These are phyloP conservation scores for Geotrupes spiniger DNA, from an alignment of 2,888 invertebrate genomes.

Conservation along the genomic window DNA sequence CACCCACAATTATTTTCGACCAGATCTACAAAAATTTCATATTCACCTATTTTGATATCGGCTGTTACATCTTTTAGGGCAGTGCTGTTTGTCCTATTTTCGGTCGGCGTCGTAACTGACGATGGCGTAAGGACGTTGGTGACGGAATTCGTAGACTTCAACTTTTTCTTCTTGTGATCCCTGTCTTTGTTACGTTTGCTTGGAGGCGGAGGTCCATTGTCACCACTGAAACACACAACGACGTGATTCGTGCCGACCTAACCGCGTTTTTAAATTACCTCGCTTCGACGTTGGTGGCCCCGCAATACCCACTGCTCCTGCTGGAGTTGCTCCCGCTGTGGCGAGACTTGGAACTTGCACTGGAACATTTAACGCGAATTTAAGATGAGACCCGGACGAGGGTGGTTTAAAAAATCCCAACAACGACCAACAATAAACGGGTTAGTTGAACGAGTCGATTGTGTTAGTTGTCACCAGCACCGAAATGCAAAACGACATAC, in stretches of 20 bases:
- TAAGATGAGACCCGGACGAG: no score
- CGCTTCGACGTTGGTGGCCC: slow-evolving; percentile 42
- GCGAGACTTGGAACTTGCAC: slow-evolving; percentile 76
- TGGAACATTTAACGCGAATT: slow-evolving; percentile 38
- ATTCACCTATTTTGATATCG: slow-evolving; percentile 26
- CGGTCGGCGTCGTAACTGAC: slow-evolving; percentile 22
- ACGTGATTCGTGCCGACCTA: not conserved
- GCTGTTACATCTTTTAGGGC: slow-evolving; percentile 14
- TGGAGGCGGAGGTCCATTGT: slow-evolving; percentile 49
- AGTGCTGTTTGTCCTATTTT: slow-evolving; percentile 20
- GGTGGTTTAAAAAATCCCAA: no score
- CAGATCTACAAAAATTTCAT: no score
- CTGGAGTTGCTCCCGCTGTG: slow-evolving; percentile 75
- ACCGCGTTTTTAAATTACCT: slow-evolving; percentile 12
- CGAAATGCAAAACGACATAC: no score
- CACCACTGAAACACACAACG: slow-evolving; percentile 41
- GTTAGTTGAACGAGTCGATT: no score
- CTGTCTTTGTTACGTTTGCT: slow-evolving; percentile 60
- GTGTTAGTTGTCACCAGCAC: no score
- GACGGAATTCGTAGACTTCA: slow-evolving; percentile 39
- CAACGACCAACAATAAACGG: no score
- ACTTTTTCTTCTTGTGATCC: slow-evolving; percentile 61
- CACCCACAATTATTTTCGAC: no score
- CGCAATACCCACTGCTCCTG: slow-evolving; percentile 78
- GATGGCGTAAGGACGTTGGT: slow-evolving; percentile 21